phyloP scores from a whole-genome alignment of 2,888 invertebrate species.

The Ennomos quercinarius region DNA sequence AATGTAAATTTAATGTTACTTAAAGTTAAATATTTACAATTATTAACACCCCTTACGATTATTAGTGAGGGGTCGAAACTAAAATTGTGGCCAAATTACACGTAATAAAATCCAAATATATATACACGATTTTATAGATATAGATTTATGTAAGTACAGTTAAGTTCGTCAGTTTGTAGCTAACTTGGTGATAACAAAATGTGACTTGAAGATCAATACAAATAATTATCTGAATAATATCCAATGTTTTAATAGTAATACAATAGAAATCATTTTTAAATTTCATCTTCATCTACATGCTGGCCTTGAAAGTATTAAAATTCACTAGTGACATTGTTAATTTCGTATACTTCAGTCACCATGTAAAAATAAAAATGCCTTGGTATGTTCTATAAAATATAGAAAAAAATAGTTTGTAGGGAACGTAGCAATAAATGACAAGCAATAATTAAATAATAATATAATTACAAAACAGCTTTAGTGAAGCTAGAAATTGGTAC shows the following conservation, averaged over 20 bases:
- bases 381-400: conserved; percentile 49
- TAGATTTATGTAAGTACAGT: conserved; percentile 61
- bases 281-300: conserved; percentile 8
- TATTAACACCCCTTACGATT: conserved; percentile 70
- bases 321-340: conserved; percentile 7
- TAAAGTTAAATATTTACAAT: conserved; percentile 73
- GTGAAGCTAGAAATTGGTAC: conserved; percentile 82
- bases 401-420: conserved; percentile 65
- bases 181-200: conserved; percentile 36
- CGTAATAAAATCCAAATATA: conserved; percentile 83
- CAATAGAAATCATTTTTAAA: conserved; percentile 8
- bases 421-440: conserved; percentile 78
- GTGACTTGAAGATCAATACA: conserved; percentile 37
- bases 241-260: conserved; percentile 15
- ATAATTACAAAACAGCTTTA: conserved; percentile 71
- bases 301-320: conserved; percentile 7
- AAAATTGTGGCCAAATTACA: conserved; percentile 85
- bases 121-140: conserved; percentile 79
- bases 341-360: conserved; percentile 33
- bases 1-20: conserved; percentile 78
- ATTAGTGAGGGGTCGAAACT: conserved; percentile 77
- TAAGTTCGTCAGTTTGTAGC: conserved; percentile 38
- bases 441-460: conserved; percentile 71
- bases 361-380: conserved; percentile 43
- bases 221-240: conserved; percentile 30